Evolutionary conservation across 2,888 invertebrate genomes (phyloP), one percentile per base, ranked within the genome.

Genomic region (Euphydryas editha): DNA sequence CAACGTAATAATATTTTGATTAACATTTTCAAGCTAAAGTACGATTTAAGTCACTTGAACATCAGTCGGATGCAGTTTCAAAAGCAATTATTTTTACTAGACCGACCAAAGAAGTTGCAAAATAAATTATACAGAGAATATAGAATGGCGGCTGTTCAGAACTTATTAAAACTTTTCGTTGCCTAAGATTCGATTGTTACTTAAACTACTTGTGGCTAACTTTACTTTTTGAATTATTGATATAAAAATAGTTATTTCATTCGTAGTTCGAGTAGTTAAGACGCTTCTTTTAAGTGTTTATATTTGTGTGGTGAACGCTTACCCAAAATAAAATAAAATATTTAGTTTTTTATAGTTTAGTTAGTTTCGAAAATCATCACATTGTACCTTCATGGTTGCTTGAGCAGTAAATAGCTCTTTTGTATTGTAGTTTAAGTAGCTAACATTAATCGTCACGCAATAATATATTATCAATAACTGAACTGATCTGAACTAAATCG

Each of bases 11-110:
- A 30, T 30, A 30, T 30, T 30, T 39, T 11, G 0, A 44, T 44
- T n/a, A n/a, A 6, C 5, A 2, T 44, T n/a, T n/a, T 15, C 15
- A 18, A 37, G 18, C 10, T 11, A 56, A 37, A 37, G 13, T 17
- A 18, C 8, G 0, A 20, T 36, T 56, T 42, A 62, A 67, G 62
- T 69, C 65, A 65, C 20, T 61, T 24, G 46, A 62, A n/a, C 46
- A 64, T 18, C 57, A 56, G 36, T 54, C 36, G 30, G 67, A 47
- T 64, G 59, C 51, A 68, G 59, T 70, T 73, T 60, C 67, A 73
- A 72, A 68, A 76, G 75, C 74, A 75, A 72, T 73, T 73, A 72
- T 75, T 73, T 73, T 75, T 73, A 68, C 74, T 70, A 73, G 75
- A 70, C 71, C 72, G 65, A 65, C 68, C 67, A 65, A 55, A 58